Conservation (phyloP, 1,140 invertebrate genomes). For the Holotrichia oblita region DNA sequence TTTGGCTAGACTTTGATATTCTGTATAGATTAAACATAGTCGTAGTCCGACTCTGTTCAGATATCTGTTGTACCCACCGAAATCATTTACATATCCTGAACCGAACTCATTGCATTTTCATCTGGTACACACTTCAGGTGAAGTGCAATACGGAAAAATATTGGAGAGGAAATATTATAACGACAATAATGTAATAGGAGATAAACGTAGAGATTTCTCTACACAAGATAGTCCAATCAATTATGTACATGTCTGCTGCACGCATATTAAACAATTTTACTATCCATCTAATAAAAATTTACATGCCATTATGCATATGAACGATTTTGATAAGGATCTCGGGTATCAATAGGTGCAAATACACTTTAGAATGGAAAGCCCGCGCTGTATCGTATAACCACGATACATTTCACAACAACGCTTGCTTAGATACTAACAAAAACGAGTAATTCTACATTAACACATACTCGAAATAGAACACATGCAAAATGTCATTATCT, state of each 20-base stretch:
- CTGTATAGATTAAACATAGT: too few relatives aligned
- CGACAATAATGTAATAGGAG: not conserved
- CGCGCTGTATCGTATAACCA: not conserved
- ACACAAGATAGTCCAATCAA: not conserved
- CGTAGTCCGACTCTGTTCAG: too few relatives aligned
- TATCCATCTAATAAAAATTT: not conserved
- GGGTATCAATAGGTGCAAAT: not conserved
- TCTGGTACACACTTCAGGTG: too few relatives aligned
- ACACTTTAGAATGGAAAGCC: not conserved
- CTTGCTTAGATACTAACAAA: not conserved
- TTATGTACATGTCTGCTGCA: not conserved
- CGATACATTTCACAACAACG: not conserved
- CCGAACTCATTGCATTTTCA: too few relatives aligned
- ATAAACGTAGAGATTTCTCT: not conserved
- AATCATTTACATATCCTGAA: too few relatives aligned
- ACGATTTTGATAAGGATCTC: constrained; percentile 10
- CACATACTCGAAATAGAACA: not conserved
- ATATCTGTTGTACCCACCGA: too few relatives aligned
- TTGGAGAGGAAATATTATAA: too few relatives aligned
- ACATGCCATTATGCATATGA: not conserved
- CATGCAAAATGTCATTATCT: not conserved
- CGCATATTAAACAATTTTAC: not conserved
- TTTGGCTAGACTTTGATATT: too few relatives aligned
- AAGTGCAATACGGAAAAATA: too few relatives aligned
- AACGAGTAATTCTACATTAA: not conserved